A percentile compares a stretch with the other conserved stretches of the same genome.
Conservation (phyloP, 1,140 invertebrate species). For the Stegodyphus dumicola region DNA sequence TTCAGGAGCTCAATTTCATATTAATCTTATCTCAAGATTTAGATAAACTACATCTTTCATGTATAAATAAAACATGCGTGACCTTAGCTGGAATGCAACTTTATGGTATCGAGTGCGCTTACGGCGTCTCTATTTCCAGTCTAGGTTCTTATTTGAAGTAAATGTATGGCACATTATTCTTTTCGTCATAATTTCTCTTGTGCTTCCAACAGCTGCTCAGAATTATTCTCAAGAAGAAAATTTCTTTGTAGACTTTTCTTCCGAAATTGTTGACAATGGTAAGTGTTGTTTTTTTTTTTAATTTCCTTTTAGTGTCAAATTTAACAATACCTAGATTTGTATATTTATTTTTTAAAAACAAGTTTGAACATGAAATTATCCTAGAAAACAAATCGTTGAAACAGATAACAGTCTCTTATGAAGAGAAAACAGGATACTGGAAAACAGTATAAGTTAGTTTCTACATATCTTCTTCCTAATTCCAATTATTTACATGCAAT, state of each 20-base stretch:
- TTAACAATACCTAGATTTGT: not conserved
- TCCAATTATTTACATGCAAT: not conserved
- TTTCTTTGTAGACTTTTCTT: slow-evolving; percentile 64
- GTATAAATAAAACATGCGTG: too few relatives aligned
- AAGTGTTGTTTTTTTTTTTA: slow-evolving; percentile 48
- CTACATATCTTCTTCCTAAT: not conserved
- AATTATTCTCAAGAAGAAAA: slow-evolving; percentile 34
- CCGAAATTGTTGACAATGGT: slow-evolving; percentile 68
- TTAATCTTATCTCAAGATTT: too few relatives aligned
- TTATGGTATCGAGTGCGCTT: too few relatives aligned
- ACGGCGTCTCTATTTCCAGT: too few relatives aligned
- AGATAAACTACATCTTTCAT: too few relatives aligned
- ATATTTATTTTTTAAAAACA: not conserved
- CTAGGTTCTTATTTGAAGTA: too few relatives aligned
- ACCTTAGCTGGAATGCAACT: too few relatives aligned
- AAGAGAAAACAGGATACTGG: too few relatives aligned
- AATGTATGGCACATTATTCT: not conserved
- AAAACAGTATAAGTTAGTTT: too few relatives aligned
- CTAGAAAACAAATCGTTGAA: not conserved
- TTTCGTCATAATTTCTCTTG: slow-evolving; percentile 2
- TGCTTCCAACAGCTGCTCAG: slow-evolving; percentile 18
- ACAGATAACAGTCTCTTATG: too few relatives aligned
- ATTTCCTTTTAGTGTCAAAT: not conserved
- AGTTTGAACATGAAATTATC: not conserved
- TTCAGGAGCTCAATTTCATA: too few relatives aligned